Evolutionary conservation across 92 coral and sea anemone species (phyloP).

Genomic region (Montipora capitata): DNA sequence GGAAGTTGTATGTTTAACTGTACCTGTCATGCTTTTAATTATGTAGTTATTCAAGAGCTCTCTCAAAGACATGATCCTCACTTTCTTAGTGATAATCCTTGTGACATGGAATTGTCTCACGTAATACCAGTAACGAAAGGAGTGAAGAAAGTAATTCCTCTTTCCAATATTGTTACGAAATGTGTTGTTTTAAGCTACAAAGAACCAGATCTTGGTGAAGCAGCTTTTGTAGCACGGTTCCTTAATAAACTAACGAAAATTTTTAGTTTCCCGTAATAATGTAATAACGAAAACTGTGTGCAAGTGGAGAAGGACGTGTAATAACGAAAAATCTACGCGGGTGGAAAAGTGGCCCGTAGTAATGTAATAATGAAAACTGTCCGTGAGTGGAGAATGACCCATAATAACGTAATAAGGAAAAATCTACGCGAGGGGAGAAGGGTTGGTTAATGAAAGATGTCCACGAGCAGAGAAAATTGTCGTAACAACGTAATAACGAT

Average conservation of each 20-base stretch:
- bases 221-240: conserved; percentile 47
- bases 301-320: too few relatives aligned
- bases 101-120: conserved; percentile 19
- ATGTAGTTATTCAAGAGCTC: conserved; percentile 49
- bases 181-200: conserved; percentile 41
- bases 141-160: conserved; percentile 13
- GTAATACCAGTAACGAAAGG: conserved; percentile 41
- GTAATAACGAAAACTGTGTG: too few relatives aligned
- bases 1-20: conserved; percentile 57
- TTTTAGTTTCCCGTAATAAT: too few relatives aligned
- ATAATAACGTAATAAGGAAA: too few relatives aligned
- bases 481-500: too few relatives aligned
- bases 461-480: too few relatives aligned
- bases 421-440: too few relatives aligned
- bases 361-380: too few relatives aligned
- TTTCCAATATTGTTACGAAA: conserved; percentile 22
- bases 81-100: conserved; percentile 18
- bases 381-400: too few relatives aligned
- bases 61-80: conserved; percentile 37
- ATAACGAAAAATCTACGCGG: too few relatives aligned
- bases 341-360: too few relatives aligned
- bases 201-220: conserved; percentile 11
- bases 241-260: conserved; percentile 29
- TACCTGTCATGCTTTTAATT: conserved; percentile 37
- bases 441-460: too few relatives aligned